A percentile compares a stretch with the other conserved stretches of the same genome.
These are phyloP conservation scores for Diadegma fenestrale DNA, from an alignment of 2,888 invertebrate genomes.

Conservation along the genomic window DNA sequence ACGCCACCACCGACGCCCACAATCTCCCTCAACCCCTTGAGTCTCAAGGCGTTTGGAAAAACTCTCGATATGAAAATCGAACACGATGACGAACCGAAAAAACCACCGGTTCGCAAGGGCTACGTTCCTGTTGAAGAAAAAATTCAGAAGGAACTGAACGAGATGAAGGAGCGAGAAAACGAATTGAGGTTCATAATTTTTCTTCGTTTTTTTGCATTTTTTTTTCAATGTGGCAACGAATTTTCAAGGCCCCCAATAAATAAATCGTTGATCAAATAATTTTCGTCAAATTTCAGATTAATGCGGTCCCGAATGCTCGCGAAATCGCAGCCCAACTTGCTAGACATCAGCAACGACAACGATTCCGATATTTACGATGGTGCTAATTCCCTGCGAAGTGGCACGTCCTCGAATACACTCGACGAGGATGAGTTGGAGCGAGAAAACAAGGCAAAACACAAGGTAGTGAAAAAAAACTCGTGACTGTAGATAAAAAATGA, in stretches of 20 bases:
- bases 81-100: constrained; percentile 76
- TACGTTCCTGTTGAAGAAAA: constrained; percentile 95
- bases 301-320: constrained; percentile 84
- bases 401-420: constrained; percentile 80
- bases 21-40: constrained; percentile 77
- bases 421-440: constrained; percentile 81
- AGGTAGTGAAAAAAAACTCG: constrained; percentile 72
- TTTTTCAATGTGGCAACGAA: not conserved
- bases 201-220: not conserved
- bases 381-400: constrained; percentile 79
- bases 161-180: constrained; percentile 93
- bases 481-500: not conserved
- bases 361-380: constrained; percentile 83
- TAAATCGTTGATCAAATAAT: too few species aligned
- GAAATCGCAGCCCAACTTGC: constrained; percentile 85
- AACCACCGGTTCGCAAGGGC: constrained; percentile 89
- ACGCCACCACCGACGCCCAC: constrained; percentile 75
- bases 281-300: constrained; percentile 75
- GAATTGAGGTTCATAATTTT: constrained; percentile 89
- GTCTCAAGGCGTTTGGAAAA: constrained; percentile 77
- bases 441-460: constrained; percentile 79
- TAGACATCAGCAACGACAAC: constrained; percentile 82
- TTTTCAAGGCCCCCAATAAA: too few species aligned
- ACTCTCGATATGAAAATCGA: constrained; percentile 76
- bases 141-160: constrained; percentile 94